These are phyloP conservation scores for Synanthedon formicaeformis DNA, from an alignment of 2,888 invertebrate species.

Conservation along the genomic window DNA sequence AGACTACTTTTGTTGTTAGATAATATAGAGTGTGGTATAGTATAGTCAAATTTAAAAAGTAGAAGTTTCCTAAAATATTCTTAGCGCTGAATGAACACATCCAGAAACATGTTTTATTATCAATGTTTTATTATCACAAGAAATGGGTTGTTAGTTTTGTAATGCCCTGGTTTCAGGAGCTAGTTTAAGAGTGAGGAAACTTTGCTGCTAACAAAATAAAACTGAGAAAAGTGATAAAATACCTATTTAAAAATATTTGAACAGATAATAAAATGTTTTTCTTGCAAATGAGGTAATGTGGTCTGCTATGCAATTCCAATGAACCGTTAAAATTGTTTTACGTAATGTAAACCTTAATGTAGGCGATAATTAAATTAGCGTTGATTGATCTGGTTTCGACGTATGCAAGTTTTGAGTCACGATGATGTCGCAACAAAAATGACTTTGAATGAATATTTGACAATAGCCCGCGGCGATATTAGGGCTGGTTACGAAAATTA, in stretches of 20 bases:
- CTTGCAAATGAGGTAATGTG: background rate
- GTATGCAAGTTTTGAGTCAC: background rate
- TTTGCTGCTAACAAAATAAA: too few species aligned
- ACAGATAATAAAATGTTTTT: conserved; percentile 1
- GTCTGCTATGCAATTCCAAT: background rate
- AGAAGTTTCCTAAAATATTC: too few species aligned
- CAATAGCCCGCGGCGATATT: conserved; percentile 3
- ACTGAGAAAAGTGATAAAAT: background rate
- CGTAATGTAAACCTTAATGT: background rate
- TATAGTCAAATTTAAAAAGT: too few species aligned
- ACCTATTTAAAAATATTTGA: background rate
- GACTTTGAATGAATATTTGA: conserved; percentile 2
- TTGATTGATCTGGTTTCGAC: background rate
- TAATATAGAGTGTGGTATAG: background rate
- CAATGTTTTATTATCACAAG: too few species aligned
- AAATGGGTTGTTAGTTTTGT: too few species aligned
- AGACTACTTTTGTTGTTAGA: background rate
- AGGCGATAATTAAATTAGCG: background rate
- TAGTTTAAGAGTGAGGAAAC: too few species aligned
- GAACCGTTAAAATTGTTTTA: background rate
- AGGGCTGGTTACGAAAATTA: conserved; percentile 11
- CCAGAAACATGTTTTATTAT: too few species aligned
- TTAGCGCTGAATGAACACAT: too few species aligned
- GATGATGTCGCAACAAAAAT: background rate
- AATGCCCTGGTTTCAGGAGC: too few species aligned